Conservation (phyloP, 1,140 invertebrate genomes). For the Drosophila malerkotliana region DNA sequence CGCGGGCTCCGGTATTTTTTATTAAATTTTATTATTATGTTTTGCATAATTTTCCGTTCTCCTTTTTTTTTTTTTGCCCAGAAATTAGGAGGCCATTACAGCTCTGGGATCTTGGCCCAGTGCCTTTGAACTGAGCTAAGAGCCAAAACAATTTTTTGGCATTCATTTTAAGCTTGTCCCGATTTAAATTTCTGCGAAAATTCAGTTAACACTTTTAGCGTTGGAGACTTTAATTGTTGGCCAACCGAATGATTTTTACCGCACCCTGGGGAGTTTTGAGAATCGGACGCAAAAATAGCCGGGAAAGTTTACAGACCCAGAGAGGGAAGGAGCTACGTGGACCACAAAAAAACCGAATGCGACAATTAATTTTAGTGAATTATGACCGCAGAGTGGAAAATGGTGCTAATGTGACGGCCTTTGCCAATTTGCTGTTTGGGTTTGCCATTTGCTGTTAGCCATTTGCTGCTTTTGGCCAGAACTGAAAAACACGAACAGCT, state of each 20-base stretch:
- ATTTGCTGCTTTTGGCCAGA: slow-evolving; percentile 26
- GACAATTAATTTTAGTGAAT: slow-evolving; percentile 81
- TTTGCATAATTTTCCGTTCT: slow-evolving; percentile 70
- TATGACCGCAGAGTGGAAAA: slow-evolving; percentile 73
- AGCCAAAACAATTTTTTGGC: slow-evolving; percentile 19
- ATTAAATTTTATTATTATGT: slow-evolving; percentile 79
- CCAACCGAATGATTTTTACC: slow-evolving; percentile 35
- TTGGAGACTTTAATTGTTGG: slow-evolving; percentile 9
- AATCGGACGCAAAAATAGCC: slow-evolving; percentile 12
- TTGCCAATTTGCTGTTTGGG: slow-evolving; percentile 49
- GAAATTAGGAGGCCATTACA: slow-evolving; percentile 20
- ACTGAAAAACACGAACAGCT: slow-evolving; percentile 69
- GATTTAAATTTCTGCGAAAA: slow-evolving; percentile 34
- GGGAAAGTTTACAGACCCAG: background rate
- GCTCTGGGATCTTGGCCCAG: background rate
- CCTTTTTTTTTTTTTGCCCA: slow-evolving; percentile 13
- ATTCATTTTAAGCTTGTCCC: slow-evolving; percentile 18
- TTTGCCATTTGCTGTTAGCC: slow-evolving; percentile 32
- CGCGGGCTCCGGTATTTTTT: slow-evolving; percentile 57
- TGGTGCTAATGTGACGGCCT: slow-evolving; percentile 70
- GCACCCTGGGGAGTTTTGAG: slow-evolving; percentile 29
- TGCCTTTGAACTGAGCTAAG: background rate
- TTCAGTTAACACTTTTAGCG: slow-evolving; percentile 8
- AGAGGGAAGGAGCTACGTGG: slow-evolving; percentile 8
- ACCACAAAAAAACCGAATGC: slow-evolving; percentile 55